These are phyloP conservation scores for Podarcis muralis DNA, from an alignment of 2,113 vertebrate species.

Conservation along the genomic window DNA sequence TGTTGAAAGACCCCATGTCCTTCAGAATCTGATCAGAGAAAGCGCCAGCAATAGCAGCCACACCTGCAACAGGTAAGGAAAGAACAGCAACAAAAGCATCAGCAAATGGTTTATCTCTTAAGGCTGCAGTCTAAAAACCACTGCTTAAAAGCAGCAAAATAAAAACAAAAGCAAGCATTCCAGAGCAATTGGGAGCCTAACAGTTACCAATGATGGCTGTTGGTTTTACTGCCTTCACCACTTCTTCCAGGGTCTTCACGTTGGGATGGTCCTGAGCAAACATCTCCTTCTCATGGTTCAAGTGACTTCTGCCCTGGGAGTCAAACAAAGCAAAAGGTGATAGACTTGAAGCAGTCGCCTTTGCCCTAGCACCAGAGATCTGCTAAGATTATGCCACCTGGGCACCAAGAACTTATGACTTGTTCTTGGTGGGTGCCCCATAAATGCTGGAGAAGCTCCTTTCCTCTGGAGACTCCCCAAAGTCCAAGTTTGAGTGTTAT, in stretches of 20 bases:
- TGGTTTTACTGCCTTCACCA: slow-evolving; percentile 90
- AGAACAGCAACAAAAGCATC: neutral
- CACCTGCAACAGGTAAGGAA: slow-evolving; percentile 76
- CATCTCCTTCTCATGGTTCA: slow-evolving; percentile 92
- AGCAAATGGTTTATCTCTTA: neutral
- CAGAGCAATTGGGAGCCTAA: neutral
- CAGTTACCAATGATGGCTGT: slow-evolving; percentile 90
- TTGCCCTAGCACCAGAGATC: neutral
- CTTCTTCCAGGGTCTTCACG: slow-evolving; percentile 89
- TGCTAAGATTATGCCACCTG: neutral
- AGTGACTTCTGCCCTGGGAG: slow-evolving; percentile 85
- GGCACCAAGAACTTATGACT: neutral
- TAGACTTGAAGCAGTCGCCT: accelerated
- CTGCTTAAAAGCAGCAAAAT: neutral
- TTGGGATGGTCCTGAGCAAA: slow-evolving; percentile 93
- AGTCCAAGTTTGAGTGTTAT: neutral
- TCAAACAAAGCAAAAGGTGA: slow-evolving; percentile 27
- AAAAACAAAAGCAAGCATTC: neutral
- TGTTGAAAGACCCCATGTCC: slow-evolving; percentile 92
- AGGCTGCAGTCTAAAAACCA: too few relatives aligned
- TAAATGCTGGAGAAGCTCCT: neutral
- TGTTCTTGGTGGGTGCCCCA: neutral
- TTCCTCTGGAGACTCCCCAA: neutral
- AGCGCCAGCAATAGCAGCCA: slow-evolving; percentile 88
- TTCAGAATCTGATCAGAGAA: slow-evolving; percentile 93